Percentiles rank a stretch among this genome's conserved stretches.
Evolutionary conservation across 2,797 vertebrate genomes (phyloP).

Genomic region (Coracias cyanogaster): DNA sequence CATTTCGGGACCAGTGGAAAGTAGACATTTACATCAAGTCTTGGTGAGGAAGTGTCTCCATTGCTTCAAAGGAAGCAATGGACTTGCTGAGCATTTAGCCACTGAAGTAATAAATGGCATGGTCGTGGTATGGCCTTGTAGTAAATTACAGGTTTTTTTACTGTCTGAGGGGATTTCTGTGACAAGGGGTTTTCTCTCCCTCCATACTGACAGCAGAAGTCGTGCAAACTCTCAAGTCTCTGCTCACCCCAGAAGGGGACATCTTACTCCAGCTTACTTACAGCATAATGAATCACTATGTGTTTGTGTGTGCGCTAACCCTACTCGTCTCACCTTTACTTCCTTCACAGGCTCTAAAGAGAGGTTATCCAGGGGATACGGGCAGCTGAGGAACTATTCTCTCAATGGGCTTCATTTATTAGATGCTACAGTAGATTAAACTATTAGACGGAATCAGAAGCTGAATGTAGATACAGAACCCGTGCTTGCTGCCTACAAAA

Average conservation of each 20-base stretch:
- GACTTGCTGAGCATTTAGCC: neutral
- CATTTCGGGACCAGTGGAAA: neutral
- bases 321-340: neutral
- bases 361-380: neutral
- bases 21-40: neutral
- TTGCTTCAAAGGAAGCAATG: neutral
- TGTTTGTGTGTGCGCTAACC: neutral
- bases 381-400: neutral
- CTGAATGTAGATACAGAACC: neutral
- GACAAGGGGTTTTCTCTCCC: neutral
- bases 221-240: neutral
- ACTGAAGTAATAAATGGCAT: neutral
- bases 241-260: neutral
- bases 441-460: neutral
- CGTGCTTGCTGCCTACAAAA: neutral
- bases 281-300: neutral
- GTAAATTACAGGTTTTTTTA: neutral
- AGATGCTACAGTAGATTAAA: neutral
- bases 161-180: neutral
- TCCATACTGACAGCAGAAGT: neutral
- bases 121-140: neutral
- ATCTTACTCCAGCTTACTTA: neutral
- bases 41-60: neutral
- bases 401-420: neutral
- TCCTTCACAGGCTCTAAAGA: conserved; percentile 3